Evolutionary conservation across 92 coral and sea anemone genomes (phyloP), one percentile per base, ranked within the genome.

Genomic region (Palythoa grandiflora): DNA sequence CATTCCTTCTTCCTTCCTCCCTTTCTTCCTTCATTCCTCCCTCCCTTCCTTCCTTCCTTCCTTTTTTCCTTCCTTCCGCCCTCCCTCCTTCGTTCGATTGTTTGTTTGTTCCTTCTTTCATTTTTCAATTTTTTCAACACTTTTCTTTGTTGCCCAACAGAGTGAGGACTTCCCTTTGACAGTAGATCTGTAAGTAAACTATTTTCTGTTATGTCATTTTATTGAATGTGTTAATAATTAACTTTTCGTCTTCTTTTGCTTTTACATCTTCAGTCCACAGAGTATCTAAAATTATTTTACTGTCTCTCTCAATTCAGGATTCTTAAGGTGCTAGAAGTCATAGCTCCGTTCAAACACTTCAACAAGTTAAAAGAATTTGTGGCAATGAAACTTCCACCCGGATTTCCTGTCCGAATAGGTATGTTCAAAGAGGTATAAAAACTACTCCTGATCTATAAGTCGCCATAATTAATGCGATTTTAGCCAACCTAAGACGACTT

Each of bases 341-440:
- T 97, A 15, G 99, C 99, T 14, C 99, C 99, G 7, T 95, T 97
- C 74, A 97, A 97, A 83, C 99, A 97, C 80, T 97, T 95, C 85
- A 93, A 86, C 87, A 97, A 95, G 85, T 88, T 95, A 89, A 95
- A 97, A 81, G 99, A 97, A 84, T 95, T 97, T 80, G 98, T 97
- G 9, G 96, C 99, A 11, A 97, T 97, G 99, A 97, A 97, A 84
- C 92, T 97, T 38, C 99, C 99, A 3, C 96, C 98, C 0, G 99
- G 99, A 38, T 97, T 95, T 84, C 98, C 98, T 5, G 98, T 97
- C 39, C 91, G 99, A 92, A 72, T 95, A 53, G 99, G 98, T 95
- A 85, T 83, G 99, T 92, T 61, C 1, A 71, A 14, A 72, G 13
- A 35, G 9, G 2, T 15, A 72, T 8, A 0, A 72, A 12, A 10